phyloP scores from a whole-genome alignment of 1,140 invertebrate genomes.

The Achroia grisella region DNA sequence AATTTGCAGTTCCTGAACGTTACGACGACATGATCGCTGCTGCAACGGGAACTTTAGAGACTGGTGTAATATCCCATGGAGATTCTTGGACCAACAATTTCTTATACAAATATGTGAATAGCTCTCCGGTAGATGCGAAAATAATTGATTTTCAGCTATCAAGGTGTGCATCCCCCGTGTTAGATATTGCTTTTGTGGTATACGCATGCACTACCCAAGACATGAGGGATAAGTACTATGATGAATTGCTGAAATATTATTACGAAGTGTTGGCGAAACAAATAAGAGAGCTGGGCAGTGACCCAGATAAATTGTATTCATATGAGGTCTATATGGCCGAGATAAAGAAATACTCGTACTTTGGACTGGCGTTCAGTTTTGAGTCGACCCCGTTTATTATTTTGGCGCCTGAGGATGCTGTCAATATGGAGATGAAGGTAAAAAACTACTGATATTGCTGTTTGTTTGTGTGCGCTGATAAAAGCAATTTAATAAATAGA shows the following conservation, averaged over 20 bases:
- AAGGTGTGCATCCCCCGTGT: constrained; percentile 74
- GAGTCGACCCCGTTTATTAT: constrained; percentile 78
- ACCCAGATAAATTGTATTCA: constrained; percentile 75
- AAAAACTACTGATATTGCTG: too few species aligned
- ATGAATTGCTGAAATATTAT: constrained; percentile 75
- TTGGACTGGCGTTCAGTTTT: constrained; percentile 77
- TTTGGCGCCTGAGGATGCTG: constrained; percentile 75
- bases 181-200: constrained; percentile 78
- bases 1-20: constrained; percentile 69
- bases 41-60: constrained; percentile 28
- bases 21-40: constrained; percentile 52
- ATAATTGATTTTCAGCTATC: constrained; percentile 83
- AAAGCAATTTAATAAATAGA: too few species aligned
- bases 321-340: constrained; percentile 70
- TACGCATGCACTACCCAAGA: constrained; percentile 77
- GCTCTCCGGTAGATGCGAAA: constrained; percentile 66
- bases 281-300: constrained; percentile 75
- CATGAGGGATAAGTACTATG: constrained; percentile 74
- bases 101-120: constrained; percentile 70
- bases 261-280: constrained; percentile 72
- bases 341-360: constrained; percentile 76
- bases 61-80: constrained; percentile 79
- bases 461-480: constrained; percentile 2
- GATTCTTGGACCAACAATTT: constrained; percentile 86
- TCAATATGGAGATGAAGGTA: constrained; percentile 76